Evolutionary conservation across 2,888 invertebrate species (phyloP).

Genomic region (Leptopilina myrica): DNA sequence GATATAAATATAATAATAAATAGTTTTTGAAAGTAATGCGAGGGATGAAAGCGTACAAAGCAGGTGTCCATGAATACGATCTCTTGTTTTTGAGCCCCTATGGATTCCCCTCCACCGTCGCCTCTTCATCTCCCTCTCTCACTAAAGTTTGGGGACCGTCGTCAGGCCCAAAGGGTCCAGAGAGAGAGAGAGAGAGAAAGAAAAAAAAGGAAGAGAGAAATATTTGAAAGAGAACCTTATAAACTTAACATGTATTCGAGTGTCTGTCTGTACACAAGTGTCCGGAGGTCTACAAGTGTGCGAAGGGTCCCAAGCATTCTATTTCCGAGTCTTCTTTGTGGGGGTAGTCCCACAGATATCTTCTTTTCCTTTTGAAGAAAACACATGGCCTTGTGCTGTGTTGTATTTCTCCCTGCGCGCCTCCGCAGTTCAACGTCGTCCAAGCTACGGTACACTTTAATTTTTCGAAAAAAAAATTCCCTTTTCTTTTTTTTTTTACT

Average conservation of each 20-base stretch:
- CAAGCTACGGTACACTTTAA: not conserved
- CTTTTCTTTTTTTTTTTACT: not conserved
- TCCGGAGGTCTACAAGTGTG: slow-evolving; percentile 8
- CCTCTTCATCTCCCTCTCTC: no score
- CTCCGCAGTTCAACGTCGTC: not conserved
- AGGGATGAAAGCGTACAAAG: not conserved
- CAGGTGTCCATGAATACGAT: slow-evolving; percentile 27
- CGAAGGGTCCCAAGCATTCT: slow-evolving; percentile 23
- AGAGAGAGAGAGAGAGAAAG: not conserved
- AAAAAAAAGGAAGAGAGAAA: no score
- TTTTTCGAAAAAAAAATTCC: not conserved
- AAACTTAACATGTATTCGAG: not conserved
- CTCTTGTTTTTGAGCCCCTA: slow-evolving; percentile 32
- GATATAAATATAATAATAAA: no score
- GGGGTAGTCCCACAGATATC: slow-evolving; percentile 41
- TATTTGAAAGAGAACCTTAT: no score
- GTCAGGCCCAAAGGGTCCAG: slow-evolving; percentile 22
- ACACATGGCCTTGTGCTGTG: slow-evolving; percentile 35
- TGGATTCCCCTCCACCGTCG: not conserved
- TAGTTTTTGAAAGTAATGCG: not conserved
- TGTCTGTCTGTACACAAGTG: not conserved
- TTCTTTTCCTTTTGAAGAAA: slow-evolving; percentile 35
- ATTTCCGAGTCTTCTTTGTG: slow-evolving; percentile 38
- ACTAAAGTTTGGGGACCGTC: not conserved
- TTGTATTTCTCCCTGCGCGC: slow-evolving; percentile 26